Evolutionary conservation across 92 coral and sea anemone species (phyloP).

Genomic region (Palythoa heliodiscus): DNA sequence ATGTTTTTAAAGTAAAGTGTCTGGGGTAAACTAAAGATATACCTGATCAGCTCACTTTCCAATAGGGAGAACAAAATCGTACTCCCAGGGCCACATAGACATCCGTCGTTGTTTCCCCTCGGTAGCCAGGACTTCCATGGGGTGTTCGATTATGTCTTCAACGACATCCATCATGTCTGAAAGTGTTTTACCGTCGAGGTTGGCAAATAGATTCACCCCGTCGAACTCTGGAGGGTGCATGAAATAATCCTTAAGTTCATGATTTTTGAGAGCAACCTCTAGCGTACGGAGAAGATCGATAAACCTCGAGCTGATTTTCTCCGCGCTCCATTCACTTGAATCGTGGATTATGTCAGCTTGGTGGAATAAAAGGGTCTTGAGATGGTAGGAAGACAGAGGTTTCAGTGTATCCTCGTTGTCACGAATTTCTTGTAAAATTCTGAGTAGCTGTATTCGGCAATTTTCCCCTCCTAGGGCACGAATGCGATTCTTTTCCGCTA

Average conservation of each 20-base stretch:
- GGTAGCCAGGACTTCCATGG: constrained; percentile 74
- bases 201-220: constrained; percentile 84
- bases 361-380: constrained; percentile 91
- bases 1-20: neutral
- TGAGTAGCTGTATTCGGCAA: constrained; percentile 89
- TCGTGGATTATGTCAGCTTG: constrained; percentile 87
- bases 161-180: constrained; percentile 94
- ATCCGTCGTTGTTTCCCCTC: constrained; percentile 82
- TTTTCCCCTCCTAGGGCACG: constrained; percentile 93
- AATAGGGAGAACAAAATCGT: constrained; percentile 77
- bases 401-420: constrained; percentile 91
- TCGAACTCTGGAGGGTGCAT: constrained; percentile 99
- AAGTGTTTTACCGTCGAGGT: constrained; percentile 86
- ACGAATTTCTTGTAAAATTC: constrained; percentile 94
- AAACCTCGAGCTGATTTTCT: constrained; percentile 83
- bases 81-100: constrained; percentile 99
- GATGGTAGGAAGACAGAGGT: constrained; percentile 89
- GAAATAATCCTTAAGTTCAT: constrained; percentile 85
- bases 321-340: constrained; percentile 82
- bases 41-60: constrained; percentile 43
- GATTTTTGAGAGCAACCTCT: constrained; percentile 70
- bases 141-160: constrained; percentile 77
- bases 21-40: neutral
- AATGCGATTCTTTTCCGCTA: constrained; percentile 92
- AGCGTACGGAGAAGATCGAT: constrained; percentile 75